Evolutionary conservation across 2,113 vertebrate genomes (phyloP).

Genomic region (Pyxicephalus adspersus): DNA sequence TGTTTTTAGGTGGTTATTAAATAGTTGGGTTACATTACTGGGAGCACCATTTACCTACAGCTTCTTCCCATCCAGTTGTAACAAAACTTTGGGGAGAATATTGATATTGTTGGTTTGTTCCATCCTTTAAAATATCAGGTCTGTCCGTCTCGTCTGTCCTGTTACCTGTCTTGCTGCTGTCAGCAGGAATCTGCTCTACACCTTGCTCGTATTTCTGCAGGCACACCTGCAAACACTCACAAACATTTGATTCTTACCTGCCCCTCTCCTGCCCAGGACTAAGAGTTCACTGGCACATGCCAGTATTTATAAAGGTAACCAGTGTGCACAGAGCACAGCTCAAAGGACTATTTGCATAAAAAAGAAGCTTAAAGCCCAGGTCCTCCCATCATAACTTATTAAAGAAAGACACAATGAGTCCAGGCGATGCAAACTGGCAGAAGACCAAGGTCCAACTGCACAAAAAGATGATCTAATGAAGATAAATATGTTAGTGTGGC

Average conservation of each 20-base stretch:
- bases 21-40: too few relatives aligned
- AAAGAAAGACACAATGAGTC: constrained; percentile 34
- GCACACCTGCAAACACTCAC: not conserved
- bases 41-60: too few relatives aligned
- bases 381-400: constrained; percentile 7
- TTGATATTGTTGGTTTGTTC: too few relatives aligned
- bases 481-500: not conserved
- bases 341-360: constrained; percentile 20
- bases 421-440: constrained; percentile 73
- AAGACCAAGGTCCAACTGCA: not conserved
- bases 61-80: too few relatives aligned
- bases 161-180: too few relatives aligned
- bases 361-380: not conserved
- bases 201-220: too few relatives aligned
- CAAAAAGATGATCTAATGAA: not conserved
- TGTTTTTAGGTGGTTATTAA: too few relatives aligned
- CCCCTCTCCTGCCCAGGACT: constrained; percentile 12
- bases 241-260: constrained; percentile 5
- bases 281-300: not conserved
- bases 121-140: too few relatives aligned
- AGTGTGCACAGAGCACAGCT: not conserved
- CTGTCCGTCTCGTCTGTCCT: too few relatives aligned
- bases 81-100: too few relatives aligned
- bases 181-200: too few relatives aligned
- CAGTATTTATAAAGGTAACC: constrained; percentile 17